A percentile compares a stretch with the other conserved stretches of the same genome.
Evolutionary conservation across 2,797 vertebrate species (phyloP).

Genomic region (Amazona finschi): DNA sequence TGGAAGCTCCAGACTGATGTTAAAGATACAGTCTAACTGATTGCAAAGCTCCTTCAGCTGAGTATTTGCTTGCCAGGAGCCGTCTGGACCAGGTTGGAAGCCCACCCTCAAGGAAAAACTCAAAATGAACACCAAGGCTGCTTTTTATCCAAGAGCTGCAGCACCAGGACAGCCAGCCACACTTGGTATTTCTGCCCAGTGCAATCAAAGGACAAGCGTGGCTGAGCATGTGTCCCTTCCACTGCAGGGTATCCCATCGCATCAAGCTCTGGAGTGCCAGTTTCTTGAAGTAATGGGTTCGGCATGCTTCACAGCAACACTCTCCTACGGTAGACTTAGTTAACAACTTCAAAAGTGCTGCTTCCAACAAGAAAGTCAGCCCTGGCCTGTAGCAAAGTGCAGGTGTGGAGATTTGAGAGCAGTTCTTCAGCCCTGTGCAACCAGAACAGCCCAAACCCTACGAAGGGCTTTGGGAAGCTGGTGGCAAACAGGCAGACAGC

Average conservation of each 20-base stretch:
- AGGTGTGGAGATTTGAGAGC: not conserved
- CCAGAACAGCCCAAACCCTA: not conserved
- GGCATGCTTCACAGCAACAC: not conserved
- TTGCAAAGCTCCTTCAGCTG: not conserved
- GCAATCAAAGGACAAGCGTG: rapidly evolving
- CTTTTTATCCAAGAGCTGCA: not conserved
- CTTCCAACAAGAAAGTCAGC: not conserved
- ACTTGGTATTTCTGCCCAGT: not conserved
- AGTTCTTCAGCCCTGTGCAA: not conserved
- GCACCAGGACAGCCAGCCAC: not conserved
- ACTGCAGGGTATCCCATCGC: not conserved
- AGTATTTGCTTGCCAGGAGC: not conserved
- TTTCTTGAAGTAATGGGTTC: not conserved
- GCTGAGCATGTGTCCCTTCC: not conserved
- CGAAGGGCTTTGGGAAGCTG: not conserved
- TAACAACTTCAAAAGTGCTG: not conserved
- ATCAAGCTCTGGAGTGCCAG: not conserved
- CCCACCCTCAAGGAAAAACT: not conserved
- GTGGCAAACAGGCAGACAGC: not conserved
- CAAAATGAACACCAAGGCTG: not conserved
- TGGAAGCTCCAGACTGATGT: not conserved
- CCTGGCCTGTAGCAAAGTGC: not conserved
- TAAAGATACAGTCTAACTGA: not conserved
- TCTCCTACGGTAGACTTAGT: not conserved
- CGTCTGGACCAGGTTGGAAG: not conserved